Evolutionary conservation across 2,888 invertebrate species (phyloP).

Genomic region (Rambutsinella grinnellia): DNA sequence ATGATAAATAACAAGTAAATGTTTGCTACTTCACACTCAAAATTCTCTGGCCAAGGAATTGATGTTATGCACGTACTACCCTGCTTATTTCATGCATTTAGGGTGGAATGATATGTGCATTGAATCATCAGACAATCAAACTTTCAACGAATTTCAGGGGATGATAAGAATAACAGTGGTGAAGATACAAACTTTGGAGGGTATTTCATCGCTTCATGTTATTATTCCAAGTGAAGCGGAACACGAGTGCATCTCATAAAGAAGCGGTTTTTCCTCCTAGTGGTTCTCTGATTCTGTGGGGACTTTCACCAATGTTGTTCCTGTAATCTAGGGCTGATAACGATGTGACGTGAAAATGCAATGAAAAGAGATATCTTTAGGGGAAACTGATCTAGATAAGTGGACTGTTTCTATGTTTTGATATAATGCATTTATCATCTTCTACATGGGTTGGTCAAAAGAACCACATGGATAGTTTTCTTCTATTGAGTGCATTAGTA

Average conservation of each 20-base stretch:
- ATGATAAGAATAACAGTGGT: conserved; percentile 8
- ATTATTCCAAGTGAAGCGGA: conserved; percentile 36
- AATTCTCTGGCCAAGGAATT: too few relatives aligned
- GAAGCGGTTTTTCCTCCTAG: background rate
- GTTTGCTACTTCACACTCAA: conserved; percentile 35
- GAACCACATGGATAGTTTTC: conserved; percentile 15
- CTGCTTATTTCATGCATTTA: too few relatives aligned
- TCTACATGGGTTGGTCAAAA: conserved; percentile 19
- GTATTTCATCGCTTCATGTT: too few relatives aligned
- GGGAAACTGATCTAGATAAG: background rate
- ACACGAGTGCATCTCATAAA: conserved; percentile 4
- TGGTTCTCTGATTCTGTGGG: conserved; percentile 10
- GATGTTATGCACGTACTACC: too few relatives aligned
- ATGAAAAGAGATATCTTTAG: conserved; percentile 25
- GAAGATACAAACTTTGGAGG: too few relatives aligned
- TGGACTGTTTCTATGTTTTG: background rate
- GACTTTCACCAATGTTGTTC: conserved; percentile 21
- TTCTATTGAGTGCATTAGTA: conserved; percentile 30
- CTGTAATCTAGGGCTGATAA: conserved; percentile 8
- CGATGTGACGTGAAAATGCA: conserved; percentile 6
- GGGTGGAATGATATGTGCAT: background rate
- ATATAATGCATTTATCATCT: conserved; percentile 7
- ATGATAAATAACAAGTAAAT: conserved; percentile 27
- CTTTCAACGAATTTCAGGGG: background rate
- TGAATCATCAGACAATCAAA: background rate